A percentile compares a stretch with the other conserved stretches of the same genome.
Conservation (phyloP, 2,888 invertebrate species). For the Mythimna ferrago region DNA sequence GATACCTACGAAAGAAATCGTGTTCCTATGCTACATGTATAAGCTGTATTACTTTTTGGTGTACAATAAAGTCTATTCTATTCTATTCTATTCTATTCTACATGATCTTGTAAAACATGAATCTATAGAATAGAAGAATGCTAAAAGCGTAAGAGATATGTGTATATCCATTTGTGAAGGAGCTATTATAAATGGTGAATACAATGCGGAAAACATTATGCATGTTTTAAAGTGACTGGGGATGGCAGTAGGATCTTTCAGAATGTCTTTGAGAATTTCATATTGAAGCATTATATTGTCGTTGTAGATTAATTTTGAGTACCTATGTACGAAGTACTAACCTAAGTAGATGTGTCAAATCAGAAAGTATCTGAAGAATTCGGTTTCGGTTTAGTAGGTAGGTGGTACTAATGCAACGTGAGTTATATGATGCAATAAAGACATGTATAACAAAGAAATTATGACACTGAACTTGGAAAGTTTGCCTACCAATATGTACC, state of each 20-base stretch:
- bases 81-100: too few species aligned
- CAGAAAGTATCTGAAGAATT: neutral
- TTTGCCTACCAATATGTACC: neutral
- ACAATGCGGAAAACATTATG: neutral
- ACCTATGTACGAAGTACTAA: neutral
- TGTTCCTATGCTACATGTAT: neutral
- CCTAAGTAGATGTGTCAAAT: neutral
- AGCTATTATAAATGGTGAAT: neutral
- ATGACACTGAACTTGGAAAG: slow-evolving; percentile 1
- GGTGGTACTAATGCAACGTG: neutral
- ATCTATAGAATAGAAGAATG: neutral
- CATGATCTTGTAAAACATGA: neutral
- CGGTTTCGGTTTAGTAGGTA: too few species aligned
- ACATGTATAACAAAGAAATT: neutral
- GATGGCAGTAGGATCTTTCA: neutral
- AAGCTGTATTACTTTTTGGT: too few species aligned
- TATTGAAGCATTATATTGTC: neutral
- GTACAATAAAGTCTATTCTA: too few species aligned
- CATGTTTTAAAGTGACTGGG: neutral
- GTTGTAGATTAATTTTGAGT: neutral
- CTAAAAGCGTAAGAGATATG: neutral
- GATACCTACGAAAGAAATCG: neutral
- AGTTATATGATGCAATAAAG: slow-evolving; percentile 1
- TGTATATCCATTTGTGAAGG: too few species aligned
- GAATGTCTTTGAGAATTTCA: neutral